Conservation (phyloP, 2,113 vertebrate species). For the Cephalopholis sonnerati region DNA sequence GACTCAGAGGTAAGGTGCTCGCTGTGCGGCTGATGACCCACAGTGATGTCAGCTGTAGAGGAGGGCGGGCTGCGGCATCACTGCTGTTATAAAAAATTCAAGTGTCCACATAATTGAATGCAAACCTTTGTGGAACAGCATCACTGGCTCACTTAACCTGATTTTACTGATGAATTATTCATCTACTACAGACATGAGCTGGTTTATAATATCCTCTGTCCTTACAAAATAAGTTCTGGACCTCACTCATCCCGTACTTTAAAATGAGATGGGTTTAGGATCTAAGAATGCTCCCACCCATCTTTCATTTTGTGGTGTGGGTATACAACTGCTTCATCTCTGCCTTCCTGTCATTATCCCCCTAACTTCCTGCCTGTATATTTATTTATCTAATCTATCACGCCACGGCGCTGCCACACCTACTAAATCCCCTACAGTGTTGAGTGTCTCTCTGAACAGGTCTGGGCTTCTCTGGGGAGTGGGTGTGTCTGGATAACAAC, state of each 20-base stretch:
- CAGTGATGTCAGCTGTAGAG: not conserved
- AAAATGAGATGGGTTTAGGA: not conserved
- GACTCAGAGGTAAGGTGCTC: conserved; percentile 5
- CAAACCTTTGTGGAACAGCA: not conserved
- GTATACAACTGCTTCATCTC: not conserved
- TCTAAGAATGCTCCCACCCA: not conserved
- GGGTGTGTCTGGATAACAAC: conserved; percentile 67
- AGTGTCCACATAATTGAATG: not conserved
- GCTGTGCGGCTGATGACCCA: not conserved
- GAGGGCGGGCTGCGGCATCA: not conserved
- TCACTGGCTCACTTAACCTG: not conserved
- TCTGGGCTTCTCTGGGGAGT: conserved; percentile 60
- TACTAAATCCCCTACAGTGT: conserved; percentile 38
- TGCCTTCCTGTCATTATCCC: conserved; percentile 18
- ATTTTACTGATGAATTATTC: not conserved
- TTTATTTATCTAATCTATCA: conserved; percentile 53
- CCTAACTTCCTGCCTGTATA: conserved; percentile 31
- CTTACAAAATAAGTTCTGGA: not conserved
- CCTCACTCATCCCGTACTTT: not conserved
- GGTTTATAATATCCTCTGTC: not conserved
- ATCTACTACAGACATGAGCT: not conserved
- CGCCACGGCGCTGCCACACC: conserved; percentile 31
- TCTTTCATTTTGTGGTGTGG: not conserved
- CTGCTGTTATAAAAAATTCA: not conserved
- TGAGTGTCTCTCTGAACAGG: conserved; percentile 64